These are phyloP conservation scores for Callitettix versicolor DNA, from an alignment of 1,140 invertebrate species.

Conservation along the genomic window DNA sequence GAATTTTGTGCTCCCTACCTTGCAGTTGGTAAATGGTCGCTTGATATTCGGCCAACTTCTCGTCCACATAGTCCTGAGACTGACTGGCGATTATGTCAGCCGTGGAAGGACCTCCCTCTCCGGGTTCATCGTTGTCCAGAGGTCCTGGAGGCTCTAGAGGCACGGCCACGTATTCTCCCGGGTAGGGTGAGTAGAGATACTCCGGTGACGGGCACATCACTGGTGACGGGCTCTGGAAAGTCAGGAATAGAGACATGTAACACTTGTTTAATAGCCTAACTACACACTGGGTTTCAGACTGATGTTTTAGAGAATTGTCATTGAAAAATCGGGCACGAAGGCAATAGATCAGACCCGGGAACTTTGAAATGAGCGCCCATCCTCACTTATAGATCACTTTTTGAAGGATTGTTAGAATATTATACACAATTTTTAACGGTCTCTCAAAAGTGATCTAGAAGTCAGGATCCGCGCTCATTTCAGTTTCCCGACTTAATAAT, in stretches of 20 bases:
- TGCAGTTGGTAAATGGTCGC: conserved; percentile 81
- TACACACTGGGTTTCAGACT: too few relatives aligned
- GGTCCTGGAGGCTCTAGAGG: conserved; percentile 56
- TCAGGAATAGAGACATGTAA: conserved; percentile 22
- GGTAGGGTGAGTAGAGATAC: conserved; percentile 50
- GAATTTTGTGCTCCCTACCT: conserved; percentile 59
- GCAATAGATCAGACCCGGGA: too few relatives aligned
- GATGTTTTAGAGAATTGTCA: too few relatives aligned
- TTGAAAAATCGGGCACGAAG: too few relatives aligned
- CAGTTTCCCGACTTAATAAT: too few relatives aligned
- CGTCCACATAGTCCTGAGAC: conserved; percentile 88
- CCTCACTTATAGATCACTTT: conserved; percentile 20
- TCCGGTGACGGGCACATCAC: conserved; percentile 46
- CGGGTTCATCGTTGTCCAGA: conserved; percentile 28
- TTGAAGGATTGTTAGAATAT: too few relatives aligned
- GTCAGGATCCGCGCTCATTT: too few relatives aligned
- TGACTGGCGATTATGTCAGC: conserved; percentile 86
- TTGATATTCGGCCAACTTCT: conserved; percentile 86
- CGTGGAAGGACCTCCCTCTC: conserved; percentile 58
- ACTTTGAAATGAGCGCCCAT: conserved; percentile 29
- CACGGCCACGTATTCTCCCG: conserved; percentile 45
- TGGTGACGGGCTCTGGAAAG: conserved; percentile 37
- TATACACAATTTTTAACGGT: too few relatives aligned
- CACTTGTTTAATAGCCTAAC: conserved; percentile 17
- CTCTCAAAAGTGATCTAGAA: too few relatives aligned